Evolutionary conservation across 1,140 invertebrate species (phyloP), one percentile per base, ranked within the genome.

Genomic region (Caligus rogercresseyi): DNA sequence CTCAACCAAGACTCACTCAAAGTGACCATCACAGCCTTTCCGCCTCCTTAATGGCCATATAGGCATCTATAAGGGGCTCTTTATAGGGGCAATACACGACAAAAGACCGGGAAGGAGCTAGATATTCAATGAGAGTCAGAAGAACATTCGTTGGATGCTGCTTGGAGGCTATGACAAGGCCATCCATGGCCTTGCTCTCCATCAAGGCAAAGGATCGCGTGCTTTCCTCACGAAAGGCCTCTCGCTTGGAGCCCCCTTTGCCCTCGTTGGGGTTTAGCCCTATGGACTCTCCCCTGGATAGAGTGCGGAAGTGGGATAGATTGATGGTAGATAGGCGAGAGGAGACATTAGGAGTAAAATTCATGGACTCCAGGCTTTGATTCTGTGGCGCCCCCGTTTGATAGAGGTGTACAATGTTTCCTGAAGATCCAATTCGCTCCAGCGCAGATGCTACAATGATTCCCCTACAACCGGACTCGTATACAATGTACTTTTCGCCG

Each of bases 1-100:
- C 91, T 78, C 68, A 90, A 74, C 80, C 90, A 95, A 68, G 85
- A 90, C 54, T 87, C 86, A 43, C 83, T 82, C 1, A 96, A 70
- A 71, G 80, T 81, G 23, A 94, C 69, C 69, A 81, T 83, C 16
- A 86, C 78, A 11, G 87, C 79, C 71, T 82, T 79, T 76, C 77
- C 14, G 75, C 68, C 21, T 74, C 70, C 71, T 88, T 91, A 14
- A 94, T 71, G 65, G 80, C 77, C 26, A 81, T 72, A 70, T 86
- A 94, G 51, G 85, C 79, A 62, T 90, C 84, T 67, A 86, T 78
- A 13, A 94, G 72, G 1, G 88, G 83, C 76, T 77, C 66, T 67
- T 82, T 78, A 70, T 83, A 80, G 61, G 77, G 76, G 68, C 81
- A 84, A 70, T 84, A 93, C 4, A 95, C 80, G 0, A 89, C 86